These are phyloP conservation scores for Ips typographus DNA, from an alignment of 1,140 invertebrate genomes.

Conservation along the genomic window DNA sequence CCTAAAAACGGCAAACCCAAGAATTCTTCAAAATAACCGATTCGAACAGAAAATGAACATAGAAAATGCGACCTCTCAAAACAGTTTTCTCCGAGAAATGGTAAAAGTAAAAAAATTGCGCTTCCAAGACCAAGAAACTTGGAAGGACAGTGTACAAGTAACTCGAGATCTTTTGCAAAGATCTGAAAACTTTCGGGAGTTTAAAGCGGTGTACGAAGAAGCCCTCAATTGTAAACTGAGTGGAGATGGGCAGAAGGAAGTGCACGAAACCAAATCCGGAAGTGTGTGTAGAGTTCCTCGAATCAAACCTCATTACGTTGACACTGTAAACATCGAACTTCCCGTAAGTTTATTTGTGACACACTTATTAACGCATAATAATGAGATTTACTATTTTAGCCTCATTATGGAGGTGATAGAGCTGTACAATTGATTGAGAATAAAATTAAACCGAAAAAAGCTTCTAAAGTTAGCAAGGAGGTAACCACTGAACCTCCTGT, in stretches of 20 bases:
- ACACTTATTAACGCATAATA: neutral
- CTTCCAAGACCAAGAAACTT: slow-evolving; percentile 10
- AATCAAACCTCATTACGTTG: slow-evolving; percentile 14
- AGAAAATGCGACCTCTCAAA: slow-evolving; percentile 22
- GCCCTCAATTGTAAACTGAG: neutral
- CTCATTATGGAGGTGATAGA: slow-evolving; percentile 18
- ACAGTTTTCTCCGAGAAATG: slow-evolving; percentile 15
- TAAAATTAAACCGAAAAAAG: slow-evolving; percentile 26
- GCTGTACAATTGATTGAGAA: slow-evolving; percentile 16
- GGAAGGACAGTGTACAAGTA: neutral
- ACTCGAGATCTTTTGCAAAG: slow-evolving; percentile 15
- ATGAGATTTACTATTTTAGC: slow-evolving; percentile 9
- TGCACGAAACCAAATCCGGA: slow-evolving; percentile 16
- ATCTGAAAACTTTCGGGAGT: slow-evolving; percentile 25
- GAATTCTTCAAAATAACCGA: slow-evolving; percentile 7
- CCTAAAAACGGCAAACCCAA: slow-evolving; percentile 1
- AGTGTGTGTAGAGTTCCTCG: slow-evolving; percentile 16
- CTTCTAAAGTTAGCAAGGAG: slow-evolving; percentile 13
- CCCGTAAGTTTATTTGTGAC: slow-evolving; percentile 3
- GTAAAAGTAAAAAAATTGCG: slow-evolving; percentile 25
- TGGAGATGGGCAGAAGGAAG: neutral
- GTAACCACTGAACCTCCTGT: slow-evolving; percentile 6
- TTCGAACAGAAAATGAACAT: slow-evolving; percentile 15
- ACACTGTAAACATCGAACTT: slow-evolving; percentile 16
- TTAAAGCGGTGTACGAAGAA: slow-evolving; percentile 23